Evolutionary conservation across 35 echinoderm and acorn worm genomes (phyloP), one percentile per base, ranked within the genome.

Genomic region (Diadema setosum): DNA sequence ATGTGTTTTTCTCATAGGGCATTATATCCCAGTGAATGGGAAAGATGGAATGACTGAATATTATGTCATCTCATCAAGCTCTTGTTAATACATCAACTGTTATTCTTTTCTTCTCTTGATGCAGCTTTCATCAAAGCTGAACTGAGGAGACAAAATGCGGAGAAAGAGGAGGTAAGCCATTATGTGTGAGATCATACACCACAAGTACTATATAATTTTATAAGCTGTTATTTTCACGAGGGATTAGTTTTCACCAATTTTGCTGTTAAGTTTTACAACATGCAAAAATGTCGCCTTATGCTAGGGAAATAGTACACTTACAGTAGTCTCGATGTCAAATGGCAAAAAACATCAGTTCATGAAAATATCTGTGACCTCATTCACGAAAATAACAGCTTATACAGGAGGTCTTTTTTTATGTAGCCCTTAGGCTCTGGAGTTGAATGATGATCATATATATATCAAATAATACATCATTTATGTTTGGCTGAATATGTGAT

Each of bases 51-150:
- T 52, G 48, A n/a, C 9, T n/a, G n/a, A 52, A 52, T 52, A 9
- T 11, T 52, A n/a, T 9, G n/a, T n/a, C 9, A 9, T 11, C 9
- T 52, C 48, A 11, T 52, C 48, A 52, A 52, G 9, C 9, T 52
- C 9, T 11, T 52, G n/a, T 52, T 9, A 11, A 52, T 11, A 12
- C 40, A 14, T 75, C 21, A 11, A 52, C 1, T 43, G 17, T 74
- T 31, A 42, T 34, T 69, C 45, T 49, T 86, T 3, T 57, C 81
- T 42, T 39, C 65, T 94, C 64, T 5, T 14, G 15, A 26, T 86
- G 23, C 37, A 95, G 93, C 59, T 20, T 95, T 89, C 45, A 95
- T 95, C 58, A 95, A 87, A 52, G 75, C 93, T 21, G 88, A 95
- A 49, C 65, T 95, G 23, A 65, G 93, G 43, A 90, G 93, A 37